Base-by-base conservation (phyloP, 2,113 vertebrate species). In the Psittacus erithacus region DNA sequence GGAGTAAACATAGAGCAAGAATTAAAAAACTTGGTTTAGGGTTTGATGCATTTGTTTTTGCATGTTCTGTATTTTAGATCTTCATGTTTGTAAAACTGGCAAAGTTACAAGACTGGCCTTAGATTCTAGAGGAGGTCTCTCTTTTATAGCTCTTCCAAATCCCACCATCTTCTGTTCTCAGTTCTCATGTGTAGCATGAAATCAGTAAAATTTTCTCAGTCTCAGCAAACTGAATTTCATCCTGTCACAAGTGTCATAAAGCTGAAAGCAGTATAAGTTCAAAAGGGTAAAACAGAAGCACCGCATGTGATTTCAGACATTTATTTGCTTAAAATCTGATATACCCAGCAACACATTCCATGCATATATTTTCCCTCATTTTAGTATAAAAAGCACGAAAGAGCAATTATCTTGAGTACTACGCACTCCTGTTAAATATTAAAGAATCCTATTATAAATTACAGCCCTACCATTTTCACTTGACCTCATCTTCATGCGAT, bases 201-300 rank as follows among this genome's bases (percentile, higher is more conserved):
- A 63, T 44, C 43, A 81, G 41, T 90, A 43, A 73, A 73, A 57
- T 95, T 85, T 93, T 83, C 73, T 91, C 80, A 93, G 92, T 62
- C 53, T 89, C 55, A 82, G 63, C 52, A 80, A 94, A 62, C 44
- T 85, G 86, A 92, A 92, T 95, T 94, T 93, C 65, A n/a, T 55
- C 33, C 29, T 82, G 31, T 82, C 71, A 92, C 79, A 95, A 70
- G 33, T 84, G 49, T 76, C 53, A 50, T 55, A 84, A 96, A 88
- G 79, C 38, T 65, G 87, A 93, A 92, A 90, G 55, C 46, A 63
- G 43, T n/a, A 82, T n/a, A 82, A 29, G 65, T 75, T 94, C 64
- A 76, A 73, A 95, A 95, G 55, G 67, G 47, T 79, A 67, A 27
- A 81, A 82, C 76, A 80, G 65, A 91, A 93, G 68, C n/a, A 86